Evolutionary conservation across 1,140 invertebrate genomes (phyloP).

Genomic region (Apis cerana): DNA sequence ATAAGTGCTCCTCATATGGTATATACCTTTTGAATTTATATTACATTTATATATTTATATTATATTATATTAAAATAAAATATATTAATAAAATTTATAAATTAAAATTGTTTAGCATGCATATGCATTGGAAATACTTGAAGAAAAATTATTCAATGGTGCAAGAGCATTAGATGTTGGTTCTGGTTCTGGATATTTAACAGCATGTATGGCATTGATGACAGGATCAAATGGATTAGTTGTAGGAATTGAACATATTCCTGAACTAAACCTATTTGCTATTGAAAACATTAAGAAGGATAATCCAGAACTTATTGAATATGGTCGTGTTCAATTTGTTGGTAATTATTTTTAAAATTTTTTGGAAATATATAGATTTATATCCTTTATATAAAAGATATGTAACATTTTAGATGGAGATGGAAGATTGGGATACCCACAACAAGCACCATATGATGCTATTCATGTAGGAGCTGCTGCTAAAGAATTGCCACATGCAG

Average conservation of each 20-base stretch:
- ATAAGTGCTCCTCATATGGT: constrained; percentile 99
- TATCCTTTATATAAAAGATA: background rate
- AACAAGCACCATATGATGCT: constrained; percentile 85
- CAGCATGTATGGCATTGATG: constrained; percentile 96
- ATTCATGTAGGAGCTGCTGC: constrained; percentile 85
- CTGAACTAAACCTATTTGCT: constrained; percentile 90
- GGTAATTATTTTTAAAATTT: constrained; percentile 79
- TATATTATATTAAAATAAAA: background rate
- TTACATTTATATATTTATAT: background rate
- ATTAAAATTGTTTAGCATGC: constrained; percentile 87
- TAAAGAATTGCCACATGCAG: constrained; percentile 83
- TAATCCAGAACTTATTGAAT: constrained; percentile 85
- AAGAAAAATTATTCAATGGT: constrained; percentile 90
- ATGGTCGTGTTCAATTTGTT: constrained; percentile 86
- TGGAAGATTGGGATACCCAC: constrained; percentile 84
- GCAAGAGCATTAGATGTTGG: constrained; percentile 95
- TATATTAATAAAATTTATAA: constrained; percentile 9
- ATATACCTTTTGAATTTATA: constrained; percentile 61
- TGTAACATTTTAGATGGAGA: constrained; percentile 81
- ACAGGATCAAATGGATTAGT: constrained; percentile 88
- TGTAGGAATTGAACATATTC: constrained; percentile 96
- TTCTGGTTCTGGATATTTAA: constrained; percentile 97
- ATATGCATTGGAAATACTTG: constrained; percentile 94
- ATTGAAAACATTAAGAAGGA: constrained; percentile 90
- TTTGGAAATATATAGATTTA: background rate